Base-by-base conservation (phyloP, 2,888 invertebrate genomes). In the Brachycybe producta region DNA sequence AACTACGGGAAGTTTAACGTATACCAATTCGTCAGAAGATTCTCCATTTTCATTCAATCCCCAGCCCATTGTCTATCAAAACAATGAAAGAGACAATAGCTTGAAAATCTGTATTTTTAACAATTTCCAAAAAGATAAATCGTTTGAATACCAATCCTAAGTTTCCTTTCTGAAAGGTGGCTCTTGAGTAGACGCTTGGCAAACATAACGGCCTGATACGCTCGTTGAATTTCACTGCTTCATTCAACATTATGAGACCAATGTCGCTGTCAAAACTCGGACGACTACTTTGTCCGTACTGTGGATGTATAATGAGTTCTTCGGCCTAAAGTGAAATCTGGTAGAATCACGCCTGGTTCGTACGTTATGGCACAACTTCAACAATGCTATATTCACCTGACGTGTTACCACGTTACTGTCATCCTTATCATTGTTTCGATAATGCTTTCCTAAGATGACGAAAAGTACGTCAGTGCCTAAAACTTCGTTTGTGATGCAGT, bases 41-140 rank as follows among this genome's bases (percentile, higher is more conserved):
- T 45, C 41, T n/a, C 49, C 40, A 17, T 54, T 57, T 38, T 56
- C 53, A 39, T 52, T 53, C 43, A 52, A 40, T 3, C 57, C 57
- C 57, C 57, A 57, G 11, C 57, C 57, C 24, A 55, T 55, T 3
- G 55, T 55, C 57, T 57, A 5, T n/a, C 3, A 2, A 24, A 48
- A 48, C n/a, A 32, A 5, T 21, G 21, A 7, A 24, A 32, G 23
- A 21, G 21, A 11, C 8, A 11, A 32, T 36, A 24, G 48, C 15
- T 2, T 15, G 2, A 19, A 49, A 50, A 13, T 51, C n/a, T n/a
- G n/a, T n/a, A n/a, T n/a, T n/a, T n/a, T n/a, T n/a, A n/a, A n/a
- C n/a, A n/a, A n/a, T n/a, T n/a, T n/a, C n/a, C n/a, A n/a, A n/a
- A n/a, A n/a, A n/a, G n/a, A n/a, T n/a, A n/a, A n/a, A n/a, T n/a